phyloP scores from a whole-genome alignment of 2,797 vertebrate genomes.

The Myotis daubentonii region DNA sequence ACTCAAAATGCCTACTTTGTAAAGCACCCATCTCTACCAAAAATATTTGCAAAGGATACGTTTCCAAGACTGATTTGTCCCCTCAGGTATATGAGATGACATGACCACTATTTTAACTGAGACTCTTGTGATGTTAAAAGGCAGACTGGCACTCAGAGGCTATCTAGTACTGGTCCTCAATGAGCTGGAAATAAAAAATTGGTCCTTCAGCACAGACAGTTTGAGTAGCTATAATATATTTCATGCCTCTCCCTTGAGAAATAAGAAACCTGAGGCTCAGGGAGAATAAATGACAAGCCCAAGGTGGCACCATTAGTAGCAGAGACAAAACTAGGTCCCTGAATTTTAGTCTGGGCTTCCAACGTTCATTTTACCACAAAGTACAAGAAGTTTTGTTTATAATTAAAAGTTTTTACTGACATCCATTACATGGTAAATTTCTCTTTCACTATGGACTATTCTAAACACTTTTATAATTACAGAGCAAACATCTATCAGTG shows the following conservation, averaged over 20 bases:
- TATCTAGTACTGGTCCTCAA: not conserved
- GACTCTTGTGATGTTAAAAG: not conserved
- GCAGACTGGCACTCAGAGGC: not conserved
- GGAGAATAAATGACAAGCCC: not conserved
- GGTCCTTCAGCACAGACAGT: not conserved
- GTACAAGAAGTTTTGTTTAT: not conserved
- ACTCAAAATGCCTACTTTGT: not conserved
- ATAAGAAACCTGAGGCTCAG: not conserved
- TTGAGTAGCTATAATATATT: not conserved
- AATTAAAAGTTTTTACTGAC: constrained; percentile 30
- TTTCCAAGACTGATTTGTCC: not conserved
- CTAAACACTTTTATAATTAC: constrained; percentile 8
- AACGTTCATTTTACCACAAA: not conserved
- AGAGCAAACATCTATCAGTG: constrained; percentile 3
- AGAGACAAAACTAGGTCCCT: not conserved
- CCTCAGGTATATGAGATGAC: not conserved
- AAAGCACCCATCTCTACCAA: not conserved
- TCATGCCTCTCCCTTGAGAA: not conserved
- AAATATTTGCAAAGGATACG: not conserved
- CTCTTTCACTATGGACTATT: not conserved
- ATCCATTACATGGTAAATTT: not conserved
- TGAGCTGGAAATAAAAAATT: not conserved
- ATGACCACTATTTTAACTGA: not conserved
- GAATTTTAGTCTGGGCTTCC: not conserved
- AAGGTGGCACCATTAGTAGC: not conserved